Percentiles rank a stretch among this genome's conserved stretches.
Conservation (phyloP, 2,113 vertebrate species). For the Geothlypis trichas region DNA sequence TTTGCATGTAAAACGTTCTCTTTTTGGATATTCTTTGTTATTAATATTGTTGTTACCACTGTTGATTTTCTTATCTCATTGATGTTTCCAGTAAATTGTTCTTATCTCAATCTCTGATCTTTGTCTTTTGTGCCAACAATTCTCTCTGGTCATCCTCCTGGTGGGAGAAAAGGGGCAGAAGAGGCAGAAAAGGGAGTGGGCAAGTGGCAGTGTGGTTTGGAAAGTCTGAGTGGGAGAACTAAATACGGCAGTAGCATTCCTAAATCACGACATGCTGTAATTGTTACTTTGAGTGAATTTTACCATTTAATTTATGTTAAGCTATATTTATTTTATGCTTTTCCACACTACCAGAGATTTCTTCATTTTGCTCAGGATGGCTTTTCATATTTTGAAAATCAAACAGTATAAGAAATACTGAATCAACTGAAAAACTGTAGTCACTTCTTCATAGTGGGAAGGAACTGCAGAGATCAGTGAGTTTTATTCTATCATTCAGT, state of each 20-base stretch:
- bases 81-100: background rate
- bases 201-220: rapidly evolving
- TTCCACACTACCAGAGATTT: background rate
- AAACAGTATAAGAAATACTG: background rate
- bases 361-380: background rate
- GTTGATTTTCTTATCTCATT: background rate
- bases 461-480: background rate
- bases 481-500: background rate
- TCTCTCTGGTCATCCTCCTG: background rate
- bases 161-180: background rate
- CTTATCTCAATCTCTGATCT: background rate
- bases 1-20: background rate
- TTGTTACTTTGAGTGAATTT: background rate
- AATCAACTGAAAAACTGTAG: background rate
- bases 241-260: background rate
- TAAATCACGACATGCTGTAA: background rate
- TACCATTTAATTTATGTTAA: background rate
- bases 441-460: background rate
- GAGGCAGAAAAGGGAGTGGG: background rate
- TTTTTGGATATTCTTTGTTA: background rate
- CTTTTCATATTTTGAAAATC: background rate
- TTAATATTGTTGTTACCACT: background rate
- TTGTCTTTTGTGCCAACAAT: background rate
- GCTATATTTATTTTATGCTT: background rate
- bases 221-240: background rate